phyloP scores from a whole-genome alignment of 1,140 invertebrate genomes.

The Hyposmocoma kahamanoa region DNA sequence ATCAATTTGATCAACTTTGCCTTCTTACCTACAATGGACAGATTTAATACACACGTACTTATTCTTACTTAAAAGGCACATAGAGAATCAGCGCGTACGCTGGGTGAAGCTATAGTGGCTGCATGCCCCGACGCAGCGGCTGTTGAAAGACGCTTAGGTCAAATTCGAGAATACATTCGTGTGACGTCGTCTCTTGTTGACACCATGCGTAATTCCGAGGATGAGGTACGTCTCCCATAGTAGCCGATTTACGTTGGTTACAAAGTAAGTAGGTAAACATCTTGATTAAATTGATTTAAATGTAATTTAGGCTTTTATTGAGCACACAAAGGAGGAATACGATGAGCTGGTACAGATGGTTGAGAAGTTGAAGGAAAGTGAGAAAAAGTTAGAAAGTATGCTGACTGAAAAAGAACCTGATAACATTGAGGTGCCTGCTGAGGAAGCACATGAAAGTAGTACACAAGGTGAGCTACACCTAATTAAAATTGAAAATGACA shows the following conservation, averaged over 20 bases:
- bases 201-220: constrained; percentile 75
- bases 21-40: too few species aligned
- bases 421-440: constrained; percentile 39
- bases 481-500: constrained; percentile 4
- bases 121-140: constrained; percentile 71
- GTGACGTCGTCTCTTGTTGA: constrained; percentile 77
- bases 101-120: constrained; percentile 63
- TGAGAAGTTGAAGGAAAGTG: constrained; percentile 68
- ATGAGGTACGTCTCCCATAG: too few species aligned
- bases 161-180: constrained; percentile 78
- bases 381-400: constrained; percentile 58
- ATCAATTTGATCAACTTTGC: too few species aligned
- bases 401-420: constrained; percentile 40
- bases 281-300: too few species aligned
- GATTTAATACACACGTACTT: too few species aligned
- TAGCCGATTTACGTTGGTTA: too few species aligned
- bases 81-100: constrained; percentile 51
- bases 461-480: constrained; percentile 11
- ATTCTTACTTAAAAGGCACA: constrained; percentile 30
- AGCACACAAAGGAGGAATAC: constrained; percentile 68
- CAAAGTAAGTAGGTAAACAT: too few species aligned
- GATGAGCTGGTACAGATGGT: constrained; percentile 67
- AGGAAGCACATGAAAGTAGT: constrained; percentile 20
- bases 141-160: constrained; percentile 75
- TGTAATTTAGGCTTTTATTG: constrained; percentile 65